Base-by-base conservation (phyloP, 2,113 vertebrate genomes). In the Sylvia atricapilla region DNA sequence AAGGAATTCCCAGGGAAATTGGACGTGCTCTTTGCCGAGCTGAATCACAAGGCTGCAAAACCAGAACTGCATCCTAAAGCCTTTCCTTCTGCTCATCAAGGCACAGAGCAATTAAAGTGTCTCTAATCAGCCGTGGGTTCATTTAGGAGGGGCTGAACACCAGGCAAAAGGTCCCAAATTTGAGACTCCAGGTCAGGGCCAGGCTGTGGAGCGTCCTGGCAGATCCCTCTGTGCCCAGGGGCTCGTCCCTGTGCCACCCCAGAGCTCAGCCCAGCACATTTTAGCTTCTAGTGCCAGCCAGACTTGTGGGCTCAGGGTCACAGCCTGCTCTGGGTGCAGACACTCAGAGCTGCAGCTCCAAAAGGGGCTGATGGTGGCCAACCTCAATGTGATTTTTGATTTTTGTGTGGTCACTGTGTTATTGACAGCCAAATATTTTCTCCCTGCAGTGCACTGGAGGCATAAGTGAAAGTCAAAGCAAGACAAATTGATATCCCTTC, bases 251-350 rank as follows among this genome's bases (percentile, higher is more conserved):
- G 10, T 27, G 59, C 37, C 69, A 41, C 11, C 69, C 78, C 69
- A 25, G 23, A 2, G 1, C 69, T 6, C 28, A 75, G 35, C 59
- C 70, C 90, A 33, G 79, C 82, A 59, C 41, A 15, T 33, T 0
- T 0, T 0, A 4, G 4, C 15, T 1, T 4, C 3, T 87, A 79
- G 91, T 44, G 77, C n/a, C 87, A 91, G 2, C 0, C 20, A 39
- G 62, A 3, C 21, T 67, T 47, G 59, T 13, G 7, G 84, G 90
- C 4, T 75, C 79, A 63, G 92, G 75, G 90, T 93, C 82, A 62
- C 56, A 20, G 89, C 3, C 47, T 43, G 52, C 56, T 59, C 74
- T 49, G 80, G 27, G 11, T 53, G 69, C 7, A 63, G 70, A n/a
- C 39, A 5, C 11, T 49, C 27, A 59, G 66, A 77, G 86, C 41